Base-by-base conservation (phyloP, 2,888 invertebrate species). In the Rhaphigaster nebulosa region DNA sequence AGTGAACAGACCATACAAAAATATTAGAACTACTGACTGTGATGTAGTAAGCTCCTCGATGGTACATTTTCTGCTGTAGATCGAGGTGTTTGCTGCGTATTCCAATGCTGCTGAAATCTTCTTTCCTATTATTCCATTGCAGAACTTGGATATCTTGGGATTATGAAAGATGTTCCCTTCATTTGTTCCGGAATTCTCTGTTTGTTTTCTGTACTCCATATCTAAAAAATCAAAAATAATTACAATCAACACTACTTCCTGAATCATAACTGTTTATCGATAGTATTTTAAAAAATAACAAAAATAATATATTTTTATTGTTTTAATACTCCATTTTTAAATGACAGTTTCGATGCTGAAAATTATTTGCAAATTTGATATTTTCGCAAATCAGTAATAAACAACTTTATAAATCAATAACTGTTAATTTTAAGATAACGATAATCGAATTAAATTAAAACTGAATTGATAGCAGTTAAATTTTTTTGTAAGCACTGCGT, bases 1-100 rank as follows among this genome's bases (percentile, higher is more conserved):
- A 3, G 84, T 84, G 84, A 84, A 45, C 1, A 84, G 84, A 13
- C 84, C 84, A n/a, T 45, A 84, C 6, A 84, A n/a, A 5, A 84
- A 84, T 45, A 50, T 50, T 18, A 84, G 45, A 18, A 84, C 45
- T 5, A 45, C 84, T 4, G 84, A 84, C 45, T 84, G 84, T 1
- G 84, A 41, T n/a, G 84, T 84, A n/a, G 84, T 84, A 1, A 84
- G 84, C 84, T 84, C 84, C 12, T 84, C 84, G 15, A 84, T 84
- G 13, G 84, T 84, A 13, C 41, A 41, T 45, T 84, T 50, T 84
- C 18, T 41, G 45, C 84, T 84, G n/a, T 84, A 84, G 18, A 84
- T 84, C 4, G 84, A 84, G 0, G 84, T 26, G 84, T 84, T 50
- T 10, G 84, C 84, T 3, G 84, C 84, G 45, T 84, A 84, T 18